Evolutionary conservation across 92 coral and sea anemone genomes (phyloP).

Genomic region (Galaxea fascicularis): DNA sequence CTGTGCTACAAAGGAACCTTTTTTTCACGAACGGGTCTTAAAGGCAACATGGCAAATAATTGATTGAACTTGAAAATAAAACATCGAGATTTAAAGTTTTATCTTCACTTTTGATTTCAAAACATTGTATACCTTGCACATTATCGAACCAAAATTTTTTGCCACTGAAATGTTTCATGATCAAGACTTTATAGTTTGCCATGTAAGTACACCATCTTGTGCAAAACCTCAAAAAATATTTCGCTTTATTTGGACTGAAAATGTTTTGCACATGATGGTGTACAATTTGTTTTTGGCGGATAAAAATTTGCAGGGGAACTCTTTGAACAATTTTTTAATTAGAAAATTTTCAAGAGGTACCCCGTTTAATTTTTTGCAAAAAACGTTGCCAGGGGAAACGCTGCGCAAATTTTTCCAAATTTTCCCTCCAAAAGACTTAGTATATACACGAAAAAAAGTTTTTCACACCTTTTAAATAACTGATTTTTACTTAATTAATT

Average conservation of each 20-base stretch:
- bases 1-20: background rate
- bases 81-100: background rate
- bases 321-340: too few species aligned
- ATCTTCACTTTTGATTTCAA: too few species aligned
- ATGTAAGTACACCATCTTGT: background rate
- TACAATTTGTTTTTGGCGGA: background rate
- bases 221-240: background rate
- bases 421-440: constrained; percentile 7
- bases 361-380: background rate
- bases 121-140: too few species aligned
- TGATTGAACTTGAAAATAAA: background rate
- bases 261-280: background rate
- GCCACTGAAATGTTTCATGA: background rate
- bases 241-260: too few species aligned
- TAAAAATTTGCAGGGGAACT: too few species aligned
- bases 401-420: background rate
- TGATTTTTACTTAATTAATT: background rate
- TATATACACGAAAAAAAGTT: background rate
- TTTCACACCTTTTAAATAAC: background rate
- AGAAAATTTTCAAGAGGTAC: background rate
- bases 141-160: background rate
- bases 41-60: background rate
- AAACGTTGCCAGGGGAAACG: background rate
- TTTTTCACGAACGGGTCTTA: background rate
- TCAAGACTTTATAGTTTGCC: background rate